Evolutionary conservation across 2,113 vertebrate species (phyloP).

Genomic region (Nanorana parkeri): DNA sequence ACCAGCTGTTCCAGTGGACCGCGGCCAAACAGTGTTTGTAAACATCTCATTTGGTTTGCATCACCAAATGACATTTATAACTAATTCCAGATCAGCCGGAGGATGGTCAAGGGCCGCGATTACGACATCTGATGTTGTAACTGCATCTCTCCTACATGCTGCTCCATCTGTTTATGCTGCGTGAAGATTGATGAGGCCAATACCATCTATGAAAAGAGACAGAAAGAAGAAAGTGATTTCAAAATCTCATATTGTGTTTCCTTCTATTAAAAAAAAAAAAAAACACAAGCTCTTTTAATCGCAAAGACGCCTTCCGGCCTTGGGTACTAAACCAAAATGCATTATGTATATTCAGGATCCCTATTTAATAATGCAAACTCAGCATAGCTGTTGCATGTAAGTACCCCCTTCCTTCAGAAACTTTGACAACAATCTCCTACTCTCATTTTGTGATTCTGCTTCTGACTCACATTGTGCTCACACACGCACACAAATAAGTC

Average conservation of each 20-base stretch:
- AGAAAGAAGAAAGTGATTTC: slow-evolving; percentile 12
- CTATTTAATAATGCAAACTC: too few species aligned
- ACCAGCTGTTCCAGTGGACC: slow-evolving; percentile 46
- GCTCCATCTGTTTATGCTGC: slow-evolving; percentile 12
- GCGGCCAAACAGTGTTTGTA: slow-evolving; percentile 39
- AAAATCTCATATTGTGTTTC: neutral
- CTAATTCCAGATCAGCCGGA: slow-evolving; percentile 44
- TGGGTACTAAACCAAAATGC: too few species aligned
- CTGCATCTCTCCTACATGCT: slow-evolving; percentile 28
- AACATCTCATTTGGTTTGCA: slow-evolving; percentile 48
- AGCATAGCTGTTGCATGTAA: too few species aligned
- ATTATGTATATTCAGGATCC: too few species aligned
- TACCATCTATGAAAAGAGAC: neutral
- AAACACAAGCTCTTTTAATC: too few species aligned
- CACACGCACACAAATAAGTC: too few species aligned
- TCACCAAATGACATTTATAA: slow-evolving; percentile 51
- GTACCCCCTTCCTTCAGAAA: too few species aligned
- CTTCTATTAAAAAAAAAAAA: too few species aligned
- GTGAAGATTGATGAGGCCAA: slow-evolving; percentile 8
- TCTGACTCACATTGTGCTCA: too few species aligned
- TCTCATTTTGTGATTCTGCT: too few species aligned
- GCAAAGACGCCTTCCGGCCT: too few species aligned
- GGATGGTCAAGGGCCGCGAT: slow-evolving; percentile 42
- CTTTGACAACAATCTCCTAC: too few species aligned
- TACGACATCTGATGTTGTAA: slow-evolving; percentile 52